Evolutionary conservation across 2,888 invertebrate genomes (phyloP), one percentile per base, ranked within the genome.

Genomic region (Nasonia oneida): DNA sequence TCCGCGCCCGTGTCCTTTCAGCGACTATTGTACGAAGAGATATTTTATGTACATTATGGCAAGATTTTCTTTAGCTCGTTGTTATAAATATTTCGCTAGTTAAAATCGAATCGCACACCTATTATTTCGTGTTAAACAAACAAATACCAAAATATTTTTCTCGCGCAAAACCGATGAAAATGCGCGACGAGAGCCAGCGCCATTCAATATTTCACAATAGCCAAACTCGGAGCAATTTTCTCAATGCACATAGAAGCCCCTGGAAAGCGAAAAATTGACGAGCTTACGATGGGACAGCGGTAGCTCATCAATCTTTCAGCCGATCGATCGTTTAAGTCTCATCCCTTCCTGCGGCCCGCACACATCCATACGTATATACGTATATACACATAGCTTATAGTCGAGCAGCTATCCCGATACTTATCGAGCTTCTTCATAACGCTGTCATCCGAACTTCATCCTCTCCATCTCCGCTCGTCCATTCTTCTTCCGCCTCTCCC

Each of bases 381-480:
- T n/a, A 29, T 29, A 74, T 14, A 15, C 50, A 10, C 47, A 53
- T 39, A 78, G 23, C 18, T 4, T 12, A 29, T 29, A 29, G 29
- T 29, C 33, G 29, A 64, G 61, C 53, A 70, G 64, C 64, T 33
- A 29, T 29, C 88, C 90, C 89, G 89, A 90, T 89, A 89, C 89
- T 88, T 89, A 91, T 90, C 90, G 88, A 88, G 70, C 89, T 89
- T 90, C 90, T 89, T 89, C 89, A 81, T 81, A 75, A 78, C 37
- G 81, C 84, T 67, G 86, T 84, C 86, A 67, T 78, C 71, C 70
- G 33, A 79, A 61, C 82, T 80, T 82, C 82, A 81, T 74, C 83
- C 73, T 47, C 67, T 29, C 70, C 23, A 64, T 71, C 81, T 61
- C 57, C 39, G 81, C 85, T 81, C 67, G 42, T 76, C 81, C 71